Evolutionary conservation across 2,113 vertebrate genomes (phyloP), one percentile per base, ranked within the genome.

Genomic region (Engraulis encrasicolus): DNA sequence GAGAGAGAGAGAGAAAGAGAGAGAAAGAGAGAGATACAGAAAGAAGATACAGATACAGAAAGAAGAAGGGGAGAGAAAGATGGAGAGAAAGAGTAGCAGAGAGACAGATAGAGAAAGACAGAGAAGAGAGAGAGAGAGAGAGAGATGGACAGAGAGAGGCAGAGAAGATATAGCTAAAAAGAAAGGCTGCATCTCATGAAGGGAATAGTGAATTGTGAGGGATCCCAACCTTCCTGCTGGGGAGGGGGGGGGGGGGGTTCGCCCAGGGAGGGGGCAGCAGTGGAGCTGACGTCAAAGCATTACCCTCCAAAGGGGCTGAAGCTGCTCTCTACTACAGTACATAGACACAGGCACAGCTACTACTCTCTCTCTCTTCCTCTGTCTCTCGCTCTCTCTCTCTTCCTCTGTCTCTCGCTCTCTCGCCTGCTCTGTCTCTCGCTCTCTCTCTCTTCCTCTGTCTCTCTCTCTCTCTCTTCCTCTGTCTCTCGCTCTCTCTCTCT

Each of bases 241-340:
- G 18, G 74, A 45, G n/a, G n/a, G 61, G n/a, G n/a, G n/a, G 61
- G 14, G 58, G n/a, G 1, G 4, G 79, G 50, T 58, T 58, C 50
- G 9, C 36, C 34, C 14, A 34, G 36, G 18, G 50, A 2, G 31
- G 66, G n/a, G 58, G 58, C 58, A 66, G n/a, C 12, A 12, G 31
- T 74, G 66, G 23, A 12, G 66, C 31, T 74, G 66, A 74, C 66
- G 66, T 74, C 66, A 34, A 66, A 74, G 66, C 66, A 36, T 74
- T 74, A 11, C 66, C 14, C 66, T 74, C 27, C 12, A 66, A 27
- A 66, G 58, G 27, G 58, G 58, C 58, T 66, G 11, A 31, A 74
- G 31, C 66, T 14, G 15, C 66, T 74, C 66, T 74, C n/a, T n/a
- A n/a, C n/a, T n/a, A n/a, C n/a, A n/a, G n/a, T n/a, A n/a, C n/a